Conservation (phyloP, 2,113 vertebrate genomes). For the Paralichthys olivaceus region DNA sequence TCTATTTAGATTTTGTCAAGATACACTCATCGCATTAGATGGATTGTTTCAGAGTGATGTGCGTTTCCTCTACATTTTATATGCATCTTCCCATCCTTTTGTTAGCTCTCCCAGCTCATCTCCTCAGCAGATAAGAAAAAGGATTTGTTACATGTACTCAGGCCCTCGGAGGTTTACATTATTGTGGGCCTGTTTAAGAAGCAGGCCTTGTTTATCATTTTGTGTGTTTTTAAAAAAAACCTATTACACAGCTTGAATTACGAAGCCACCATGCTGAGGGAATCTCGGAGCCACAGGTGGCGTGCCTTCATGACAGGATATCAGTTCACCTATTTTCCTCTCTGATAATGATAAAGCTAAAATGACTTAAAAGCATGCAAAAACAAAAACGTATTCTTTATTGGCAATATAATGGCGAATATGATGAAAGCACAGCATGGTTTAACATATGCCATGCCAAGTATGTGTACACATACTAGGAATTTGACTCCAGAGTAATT, state of each 20-base stretch:
- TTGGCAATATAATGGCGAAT: too few species aligned
- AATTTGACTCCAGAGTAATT: too few species aligned
- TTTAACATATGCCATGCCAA: neutral
- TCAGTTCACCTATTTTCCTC: neutral
- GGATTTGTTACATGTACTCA: conserved; percentile 38
- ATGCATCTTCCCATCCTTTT: conserved; percentile 41
- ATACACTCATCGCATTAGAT: conserved; percentile 76
- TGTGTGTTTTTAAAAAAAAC: neutral
- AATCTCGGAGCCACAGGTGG: neutral
- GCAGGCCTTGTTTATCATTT: neutral
- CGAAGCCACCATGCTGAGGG: neutral
- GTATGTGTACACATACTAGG: too few species aligned
- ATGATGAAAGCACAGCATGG: neutral
- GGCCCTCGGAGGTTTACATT: conserved; percentile 36
- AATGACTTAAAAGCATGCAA: neutral
- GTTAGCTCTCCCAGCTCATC: conserved; percentile 38
- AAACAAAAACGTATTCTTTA: neutral
- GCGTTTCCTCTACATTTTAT: conserved; percentile 31
- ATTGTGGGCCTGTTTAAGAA: conserved; percentile 10
- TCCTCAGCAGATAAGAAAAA: conserved; percentile 55
- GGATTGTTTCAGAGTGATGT: conserved; percentile 72
- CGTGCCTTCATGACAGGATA: neutral
- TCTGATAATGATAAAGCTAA: neutral
- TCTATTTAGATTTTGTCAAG: conserved; percentile 87
- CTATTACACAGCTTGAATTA: conserved; percentile 11